Percentiles rank a stretch among this genome's conserved stretches.
Conservation (phyloP, 2,888 invertebrate species). For the Xanthia togata region DNA sequence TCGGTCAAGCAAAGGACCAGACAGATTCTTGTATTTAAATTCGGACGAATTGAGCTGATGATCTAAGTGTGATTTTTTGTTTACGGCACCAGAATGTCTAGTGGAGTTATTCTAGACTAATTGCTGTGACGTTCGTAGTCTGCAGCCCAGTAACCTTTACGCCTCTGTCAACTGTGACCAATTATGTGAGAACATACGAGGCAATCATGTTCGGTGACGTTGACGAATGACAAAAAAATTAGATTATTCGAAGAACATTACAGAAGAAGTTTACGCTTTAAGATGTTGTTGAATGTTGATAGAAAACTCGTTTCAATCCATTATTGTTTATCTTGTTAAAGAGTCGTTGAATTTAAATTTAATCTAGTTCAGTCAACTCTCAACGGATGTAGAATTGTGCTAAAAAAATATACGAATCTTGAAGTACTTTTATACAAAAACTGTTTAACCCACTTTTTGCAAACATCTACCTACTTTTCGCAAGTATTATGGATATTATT, state of each 20-base stretch:
- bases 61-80: background rate
- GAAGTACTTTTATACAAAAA: constrained; percentile 34
- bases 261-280: background rate
- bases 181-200: constrained; percentile 17
- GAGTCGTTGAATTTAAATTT: constrained; percentile 36
- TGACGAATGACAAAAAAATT: background rate
- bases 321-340: constrained; percentile 41
- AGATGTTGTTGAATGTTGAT: background rate
- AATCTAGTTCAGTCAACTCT: constrained; percentile 39
- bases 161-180: constrained; percentile 17
- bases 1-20: background rate
- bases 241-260: background rate
- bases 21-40: background rate
- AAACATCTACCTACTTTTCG: constrained; percentile 16
- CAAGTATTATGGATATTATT: constrained; percentile 29
- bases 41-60: background rate
- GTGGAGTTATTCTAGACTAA: constrained; percentile 21
- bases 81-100: constrained; percentile 26
- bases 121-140: constrained; percentile 23
- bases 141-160: constrained; percentile 46
- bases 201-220: background rate
- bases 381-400: constrained; percentile 34
- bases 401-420: constrained; percentile 28
- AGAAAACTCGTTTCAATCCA: constrained; percentile 26
- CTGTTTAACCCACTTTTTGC: constrained; percentile 37